These are phyloP conservation scores for Actinia equina DNA, from an alignment of 64 coral and sea anemone genomes.

Conservation along the genomic window DNA sequence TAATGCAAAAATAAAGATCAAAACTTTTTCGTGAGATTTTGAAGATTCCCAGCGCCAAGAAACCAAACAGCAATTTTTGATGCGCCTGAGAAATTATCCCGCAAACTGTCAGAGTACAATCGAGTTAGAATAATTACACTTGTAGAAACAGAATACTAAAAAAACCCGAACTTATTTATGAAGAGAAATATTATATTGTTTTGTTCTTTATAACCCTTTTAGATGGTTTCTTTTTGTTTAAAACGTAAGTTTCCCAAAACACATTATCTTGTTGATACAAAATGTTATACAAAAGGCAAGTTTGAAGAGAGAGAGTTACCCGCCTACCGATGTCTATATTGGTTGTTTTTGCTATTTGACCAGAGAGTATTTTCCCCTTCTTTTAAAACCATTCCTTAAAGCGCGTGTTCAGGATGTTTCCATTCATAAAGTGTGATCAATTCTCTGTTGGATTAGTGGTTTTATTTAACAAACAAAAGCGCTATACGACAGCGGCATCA, in stretches of 20 bases:
- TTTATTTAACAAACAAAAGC: conserved; percentile 14
- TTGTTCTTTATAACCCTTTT: conserved; percentile 10
- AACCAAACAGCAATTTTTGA: too few relatives aligned
- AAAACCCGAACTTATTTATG: neutral
- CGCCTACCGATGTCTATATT: neutral
- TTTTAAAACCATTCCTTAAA: neutral
- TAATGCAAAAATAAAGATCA: neutral
- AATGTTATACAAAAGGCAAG: neutral
- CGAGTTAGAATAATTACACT: neutral
- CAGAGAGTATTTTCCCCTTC: neutral
- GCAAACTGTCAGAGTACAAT: neutral
- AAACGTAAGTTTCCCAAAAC: neutral
- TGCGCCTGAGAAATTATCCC: neutral
- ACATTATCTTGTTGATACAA: conserved; percentile 3
- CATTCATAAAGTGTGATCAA: neutral
- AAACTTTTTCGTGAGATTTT: neutral
- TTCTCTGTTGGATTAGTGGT: conserved; percentile 2
- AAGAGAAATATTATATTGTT: neutral
- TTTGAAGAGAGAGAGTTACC: neutral
- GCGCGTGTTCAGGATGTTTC: neutral
- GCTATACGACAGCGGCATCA: neutral
- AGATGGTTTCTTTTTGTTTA: conserved; percentile 12
- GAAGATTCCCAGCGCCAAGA: too few relatives aligned
- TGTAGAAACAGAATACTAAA: neutral
- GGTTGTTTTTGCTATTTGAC: neutral